Base-by-base conservation (phyloP, 92 coral and sea anemone genomes). In the Micromussa lordhowensis region DNA sequence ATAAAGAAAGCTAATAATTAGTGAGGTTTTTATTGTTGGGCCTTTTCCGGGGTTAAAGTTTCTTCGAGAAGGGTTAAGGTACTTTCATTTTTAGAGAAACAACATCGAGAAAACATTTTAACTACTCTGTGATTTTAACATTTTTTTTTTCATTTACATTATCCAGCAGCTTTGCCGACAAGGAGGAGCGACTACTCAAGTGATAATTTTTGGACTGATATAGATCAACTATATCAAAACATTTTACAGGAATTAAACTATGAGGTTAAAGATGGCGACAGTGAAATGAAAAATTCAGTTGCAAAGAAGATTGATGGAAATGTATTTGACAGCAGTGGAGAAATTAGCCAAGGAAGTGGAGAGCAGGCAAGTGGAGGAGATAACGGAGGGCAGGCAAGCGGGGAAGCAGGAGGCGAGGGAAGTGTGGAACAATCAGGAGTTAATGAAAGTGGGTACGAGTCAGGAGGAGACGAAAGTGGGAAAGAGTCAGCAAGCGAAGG, bases 131-230 rank as follows among this genome's bases (percentile, higher is more conserved):
- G 48, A 40, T 40, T 70, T 35, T 66, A 22, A 31, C 30, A 34
- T 32, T 12, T 26, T 64, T 11, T 34, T 5, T 21, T 24, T 79
- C 3, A 54, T 36, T 57, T 74, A 24, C 13, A 44, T 44, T 73
- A n/a, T 34, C 78, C 34, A 84, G 81, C 13, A 57, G 88, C 88
- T 22, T 29, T 84, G 11, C 88, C 88, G 16, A 38, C 72, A 13
- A 40, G 72, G 14, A 38, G 73, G 72, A 26, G 13, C 19, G 88
- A 73, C 69, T 58, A 30, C 40, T 69, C 71, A 58, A 80, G 77
- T 28, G 9, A 78, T 29, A 22, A 26, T 2, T 1, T 61, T 22
- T 26, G 72, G 14, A 29, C 31, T 54, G 31, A 80, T 22, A 59
- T 35, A 7, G 38, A 40, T 63, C 54, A 32, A 80, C 9, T n/a